Evolutionary conservation across 2,888 invertebrate genomes (phyloP).

Genomic region (Tupiocoris notatus): DNA sequence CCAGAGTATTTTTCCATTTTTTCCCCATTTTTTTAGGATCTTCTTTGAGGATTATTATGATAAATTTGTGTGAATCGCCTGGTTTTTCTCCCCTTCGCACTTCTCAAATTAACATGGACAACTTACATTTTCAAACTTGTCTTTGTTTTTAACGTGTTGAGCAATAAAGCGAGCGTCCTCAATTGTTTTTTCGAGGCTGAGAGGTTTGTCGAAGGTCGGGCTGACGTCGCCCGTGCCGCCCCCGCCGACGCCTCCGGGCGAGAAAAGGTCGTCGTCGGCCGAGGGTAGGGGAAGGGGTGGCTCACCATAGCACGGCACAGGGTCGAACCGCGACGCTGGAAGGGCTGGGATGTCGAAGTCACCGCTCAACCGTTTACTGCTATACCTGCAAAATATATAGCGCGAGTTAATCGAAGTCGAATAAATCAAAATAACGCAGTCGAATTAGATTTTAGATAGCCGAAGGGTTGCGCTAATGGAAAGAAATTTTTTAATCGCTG

Average conservation of each 20-base stretch:
- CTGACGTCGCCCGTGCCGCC: slow-evolving; percentile 56
- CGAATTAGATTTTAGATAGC: no score
- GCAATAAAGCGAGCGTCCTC: slow-evolving; percentile 92
- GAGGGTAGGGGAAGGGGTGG: slow-evolving; percentile 71
- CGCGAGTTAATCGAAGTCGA: no score
- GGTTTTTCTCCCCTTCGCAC: no score
- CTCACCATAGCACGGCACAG: slow-evolving; percentile 65
- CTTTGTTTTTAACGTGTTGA: slow-evolving; percentile 92
- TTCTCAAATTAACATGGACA: no score
- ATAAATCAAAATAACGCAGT: no score
- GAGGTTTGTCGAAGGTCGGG: slow-evolving; percentile 77
- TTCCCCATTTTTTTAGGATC: no score
- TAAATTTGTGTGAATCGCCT: no score
- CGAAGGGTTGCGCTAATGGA: no score
- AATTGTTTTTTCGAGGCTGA: slow-evolving; percentile 79
- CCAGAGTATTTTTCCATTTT: no score
- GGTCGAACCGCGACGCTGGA: slow-evolving; percentile 52
- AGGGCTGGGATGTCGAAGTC: slow-evolving; percentile 68
- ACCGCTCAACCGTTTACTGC: slow-evolving; percentile 63
- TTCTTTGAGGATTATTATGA: no score
- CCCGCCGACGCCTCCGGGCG: slow-evolving; percentile 56
- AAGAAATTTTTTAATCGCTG: no score
- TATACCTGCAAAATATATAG: slow-evolving; percentile 22
- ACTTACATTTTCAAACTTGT: slow-evolving; percentile 91
- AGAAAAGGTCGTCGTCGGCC: slow-evolving; percentile 80